These are phyloP conservation scores for Rhineura floridana DNA, from an alignment of 2,113 vertebrate species.

Conservation along the genomic window DNA sequence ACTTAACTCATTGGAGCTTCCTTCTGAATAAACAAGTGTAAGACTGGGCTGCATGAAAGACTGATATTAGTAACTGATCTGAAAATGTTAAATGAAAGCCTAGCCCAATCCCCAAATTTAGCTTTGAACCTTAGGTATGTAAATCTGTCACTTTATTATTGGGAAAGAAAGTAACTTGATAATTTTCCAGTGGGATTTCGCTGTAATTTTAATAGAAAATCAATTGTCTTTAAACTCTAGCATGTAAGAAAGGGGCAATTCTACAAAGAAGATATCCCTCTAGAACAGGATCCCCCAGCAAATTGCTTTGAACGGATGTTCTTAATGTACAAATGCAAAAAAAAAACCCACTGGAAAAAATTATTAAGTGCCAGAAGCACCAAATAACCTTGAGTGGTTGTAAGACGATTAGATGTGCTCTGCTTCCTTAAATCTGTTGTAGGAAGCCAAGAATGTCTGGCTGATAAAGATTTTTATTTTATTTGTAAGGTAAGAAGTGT, in stretches of 20 bases:
- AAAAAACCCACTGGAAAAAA: slow-evolving; percentile 7
- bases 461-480: neutral
- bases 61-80: neutral
- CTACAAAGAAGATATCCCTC: neutral
- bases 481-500: neutral
- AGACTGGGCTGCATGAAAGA: neutral
- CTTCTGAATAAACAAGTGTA: neutral
- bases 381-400: slow-evolving; percentile 17
- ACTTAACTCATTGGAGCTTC: neutral
- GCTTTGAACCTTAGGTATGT: slow-evolving; percentile 10
- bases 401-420: slow-evolving; percentile 18
- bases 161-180: neutral
- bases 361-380: slow-evolving; percentile 20
- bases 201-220: slow-evolving; percentile 25
- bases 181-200: neutral
- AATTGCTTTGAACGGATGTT: slow-evolving; percentile 9
- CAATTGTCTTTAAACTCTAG: neutral
- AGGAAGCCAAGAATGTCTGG: slow-evolving; percentile 29
- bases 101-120: slow-evolving; percentile 13
- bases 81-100: slow-evolving; percentile 3
- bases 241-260: slow-evolving; percentile 2
- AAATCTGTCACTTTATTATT: neutral
- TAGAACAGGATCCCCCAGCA: neutral
- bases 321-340: slow-evolving; percentile 1
- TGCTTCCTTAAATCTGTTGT: slow-evolving; percentile 38